These are phyloP conservation scores for Matsumurasca onukii DNA, from an alignment of 1,140 invertebrate genomes.

Conservation along the genomic window DNA sequence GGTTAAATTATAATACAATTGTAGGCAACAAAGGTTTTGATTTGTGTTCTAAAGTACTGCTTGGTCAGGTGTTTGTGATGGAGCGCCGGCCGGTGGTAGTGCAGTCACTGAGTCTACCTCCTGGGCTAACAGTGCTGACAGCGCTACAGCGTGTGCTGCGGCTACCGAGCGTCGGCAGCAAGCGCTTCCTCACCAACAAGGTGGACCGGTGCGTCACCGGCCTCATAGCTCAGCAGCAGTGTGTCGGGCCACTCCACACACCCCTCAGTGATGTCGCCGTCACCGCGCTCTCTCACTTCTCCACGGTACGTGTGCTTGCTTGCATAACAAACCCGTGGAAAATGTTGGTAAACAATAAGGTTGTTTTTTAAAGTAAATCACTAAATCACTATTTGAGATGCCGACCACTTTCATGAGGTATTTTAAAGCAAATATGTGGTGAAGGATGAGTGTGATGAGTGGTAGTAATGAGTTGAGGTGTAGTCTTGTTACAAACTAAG, in stretches of 20 bases:
- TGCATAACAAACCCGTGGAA: too few relatives aligned
- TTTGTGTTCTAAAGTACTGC: too few relatives aligned
- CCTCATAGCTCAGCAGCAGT: constrained; percentile 94
- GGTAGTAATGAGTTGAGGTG: too few relatives aligned
- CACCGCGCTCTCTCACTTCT: constrained; percentile 79
- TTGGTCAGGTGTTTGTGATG: constrained; percentile 15
- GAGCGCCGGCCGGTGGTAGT: constrained; percentile 42
- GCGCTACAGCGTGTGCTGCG: constrained; percentile 81
- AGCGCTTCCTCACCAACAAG: constrained; percentile 92
- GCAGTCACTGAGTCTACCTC: constrained; percentile 51
- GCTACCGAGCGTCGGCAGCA: constrained; percentile 90
- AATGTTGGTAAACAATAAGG: too few relatives aligned
- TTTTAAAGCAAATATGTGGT: too few relatives aligned
- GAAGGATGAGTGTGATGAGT: too few relatives aligned
- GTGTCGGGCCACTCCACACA: constrained; percentile 93
- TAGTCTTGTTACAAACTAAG: too few relatives aligned
- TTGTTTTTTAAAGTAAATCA: too few relatives aligned
- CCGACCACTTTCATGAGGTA: too few relatives aligned
- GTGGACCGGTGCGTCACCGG: constrained; percentile 97
- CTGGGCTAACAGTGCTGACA: constrained; percentile 56
- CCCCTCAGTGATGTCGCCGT: constrained; percentile 94
- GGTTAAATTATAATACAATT: too few relatives aligned
- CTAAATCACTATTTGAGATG: too few relatives aligned
- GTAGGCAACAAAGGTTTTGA: too few relatives aligned
- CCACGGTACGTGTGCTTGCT: constrained; percentile 50